A percentile compares a stretch with the other conserved stretches of the same genome.
These are phyloP conservation scores for Dendrocopos noguchii DNA, from an alignment of 2,113 vertebrate species.

Conservation along the genomic window DNA sequence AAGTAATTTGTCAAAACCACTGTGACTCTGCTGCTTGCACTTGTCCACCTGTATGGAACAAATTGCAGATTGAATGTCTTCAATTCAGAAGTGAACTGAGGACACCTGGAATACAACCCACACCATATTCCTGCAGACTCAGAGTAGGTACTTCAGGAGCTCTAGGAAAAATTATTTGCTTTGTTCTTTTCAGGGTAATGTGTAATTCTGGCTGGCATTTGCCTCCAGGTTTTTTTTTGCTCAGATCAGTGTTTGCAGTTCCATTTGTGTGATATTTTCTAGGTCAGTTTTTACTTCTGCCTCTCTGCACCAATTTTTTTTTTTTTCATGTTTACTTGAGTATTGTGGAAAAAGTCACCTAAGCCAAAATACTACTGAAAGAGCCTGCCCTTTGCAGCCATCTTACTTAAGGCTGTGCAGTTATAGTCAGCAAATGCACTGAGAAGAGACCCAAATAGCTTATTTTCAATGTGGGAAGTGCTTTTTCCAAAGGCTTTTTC, in stretches of 20 bases:
- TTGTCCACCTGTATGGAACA: not conserved
- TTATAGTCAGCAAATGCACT: not conserved
- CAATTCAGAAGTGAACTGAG: not conserved
- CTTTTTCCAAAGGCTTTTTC: not conserved
- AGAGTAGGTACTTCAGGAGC: not conserved
- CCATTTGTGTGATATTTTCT: conserved; percentile 3
- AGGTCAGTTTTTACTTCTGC: conserved; percentile 6
- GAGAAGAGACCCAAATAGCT: not conserved
- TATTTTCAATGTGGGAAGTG: not conserved
- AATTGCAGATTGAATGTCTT: not conserved
- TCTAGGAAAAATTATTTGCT: not conserved
- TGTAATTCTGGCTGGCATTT: conserved; percentile 32
- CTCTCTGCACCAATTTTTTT: not conserved
- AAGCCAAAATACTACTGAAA: not conserved
- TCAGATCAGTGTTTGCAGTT: not conserved
- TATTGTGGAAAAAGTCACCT: not conserved
- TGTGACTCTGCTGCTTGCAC: not conserved
- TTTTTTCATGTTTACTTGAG: not conserved
- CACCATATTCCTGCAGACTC: not conserved
- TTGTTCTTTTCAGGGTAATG: not conserved
- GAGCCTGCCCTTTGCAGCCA: not conserved
- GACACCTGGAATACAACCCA: not conserved
- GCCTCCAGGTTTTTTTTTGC: not conserved
- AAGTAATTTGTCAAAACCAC: not conserved
- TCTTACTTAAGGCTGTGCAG: not conserved